Base-by-base conservation (phyloP, 2,797 vertebrate genomes). In the Poliocrania exsul region DNA sequence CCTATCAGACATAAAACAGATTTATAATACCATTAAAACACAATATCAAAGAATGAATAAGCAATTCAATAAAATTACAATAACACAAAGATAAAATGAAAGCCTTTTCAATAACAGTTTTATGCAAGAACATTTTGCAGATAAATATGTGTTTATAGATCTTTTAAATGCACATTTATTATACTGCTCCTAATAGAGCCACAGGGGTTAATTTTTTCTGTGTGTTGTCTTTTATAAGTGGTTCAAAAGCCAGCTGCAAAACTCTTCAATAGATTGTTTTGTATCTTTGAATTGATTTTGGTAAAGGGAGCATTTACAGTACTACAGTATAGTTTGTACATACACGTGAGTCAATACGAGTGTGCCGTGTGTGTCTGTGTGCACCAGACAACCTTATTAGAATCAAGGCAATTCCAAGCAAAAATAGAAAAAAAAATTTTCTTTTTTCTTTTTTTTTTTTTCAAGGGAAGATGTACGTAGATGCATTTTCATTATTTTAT, bases 21-120 rank as follows among this genome's bases (percentile, higher is more conserved):
- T 98, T 98, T 98, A 98, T 98, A 98, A 98, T 98, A 98, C 98
- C 98, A 98, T 98, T 98, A 98, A 98, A 98, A 98, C 97, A 98
- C 98, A 98, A 98, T 98, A 98, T 98, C 98, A 98, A 98, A 98
- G 98, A 98, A 98, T 98, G 98, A 98, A 98, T 98, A 98, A 98
- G 98, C 98, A 98, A 98, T 98, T 98, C 98, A 98, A 98, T 98
- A 98, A 98, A 98, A 98, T 98, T 98, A 98, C 98, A 98, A 98
- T 98, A 98, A 98, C 97, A 97, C 98, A 97, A 98, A 98, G 98
- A 98, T 98, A 98, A 98, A 98, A 98, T 97, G 97, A 98, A 98
- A 98, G 97, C 97, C 98, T 98, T 98, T 98, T 98, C 98, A 98
- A 98, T 98, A 98, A 98, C 98, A 97, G 97, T 98, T 98, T 98